Evolutionary conservation across 2,797 vertebrate species (phyloP).

Genomic region (Masticophis lateralis): DNA sequence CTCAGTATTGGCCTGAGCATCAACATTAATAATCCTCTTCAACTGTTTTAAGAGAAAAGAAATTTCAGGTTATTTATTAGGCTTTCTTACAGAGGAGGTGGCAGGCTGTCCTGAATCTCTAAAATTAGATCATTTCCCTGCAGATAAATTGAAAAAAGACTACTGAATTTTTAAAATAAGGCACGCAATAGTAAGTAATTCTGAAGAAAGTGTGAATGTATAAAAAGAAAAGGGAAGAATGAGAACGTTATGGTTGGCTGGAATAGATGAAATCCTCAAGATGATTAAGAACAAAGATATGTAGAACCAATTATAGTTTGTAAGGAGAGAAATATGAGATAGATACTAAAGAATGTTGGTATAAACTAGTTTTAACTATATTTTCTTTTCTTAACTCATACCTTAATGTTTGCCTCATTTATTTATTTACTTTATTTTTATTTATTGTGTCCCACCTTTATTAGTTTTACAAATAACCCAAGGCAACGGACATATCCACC

Average conservation of each 20-base stretch:
- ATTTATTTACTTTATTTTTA: not conserved
- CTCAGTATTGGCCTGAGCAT: not conserved
- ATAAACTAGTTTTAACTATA: not conserved
- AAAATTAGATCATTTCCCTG: not conserved
- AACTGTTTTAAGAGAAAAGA: not conserved
- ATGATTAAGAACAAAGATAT: not conserved
- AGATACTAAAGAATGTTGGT: not conserved
- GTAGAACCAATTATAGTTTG: not conserved
- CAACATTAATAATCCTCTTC: not conserved
- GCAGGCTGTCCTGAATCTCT: not conserved
- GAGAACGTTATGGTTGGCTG: not conserved
- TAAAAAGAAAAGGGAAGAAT: not conserved
- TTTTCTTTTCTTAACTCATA: not conserved
- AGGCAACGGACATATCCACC: not conserved
- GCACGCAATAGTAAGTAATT: not conserved
- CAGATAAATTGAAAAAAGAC: not conserved
- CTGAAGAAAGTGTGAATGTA: not conserved
- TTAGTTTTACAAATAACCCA: not conserved
- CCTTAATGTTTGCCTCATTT: not conserved
- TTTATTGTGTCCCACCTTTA: not conserved
- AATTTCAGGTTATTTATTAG: not conserved
- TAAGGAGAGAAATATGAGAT: not conserved
- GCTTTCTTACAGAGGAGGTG: not conserved
- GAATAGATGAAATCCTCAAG: not conserved
- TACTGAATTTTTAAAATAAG: not conserved